Conservation (phyloP, 2,113 vertebrate genomes). For the Alces alces region DNA sequence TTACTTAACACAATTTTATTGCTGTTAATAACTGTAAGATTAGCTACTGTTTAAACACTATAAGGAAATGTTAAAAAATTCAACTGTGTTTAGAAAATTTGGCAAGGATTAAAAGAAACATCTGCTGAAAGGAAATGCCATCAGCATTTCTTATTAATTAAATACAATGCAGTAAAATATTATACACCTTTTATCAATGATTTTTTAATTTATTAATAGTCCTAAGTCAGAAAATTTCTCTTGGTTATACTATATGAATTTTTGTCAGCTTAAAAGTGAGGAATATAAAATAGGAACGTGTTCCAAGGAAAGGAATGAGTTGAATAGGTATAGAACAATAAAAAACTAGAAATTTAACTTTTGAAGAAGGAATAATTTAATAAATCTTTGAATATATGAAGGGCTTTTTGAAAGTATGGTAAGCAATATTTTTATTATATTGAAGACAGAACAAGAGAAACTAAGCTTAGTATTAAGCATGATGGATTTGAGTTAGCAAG, state of each 20-base stretch:
- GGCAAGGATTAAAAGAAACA: background rate
- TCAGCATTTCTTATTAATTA: background rate
- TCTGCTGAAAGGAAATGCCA: background rate
- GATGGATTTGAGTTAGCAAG: background rate
- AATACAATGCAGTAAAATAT: background rate
- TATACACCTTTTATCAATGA: background rate
- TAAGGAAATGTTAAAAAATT: background rate
- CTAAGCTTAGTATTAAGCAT: conserved; percentile 12
- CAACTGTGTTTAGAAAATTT: background rate
- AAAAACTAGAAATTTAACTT: background rate
- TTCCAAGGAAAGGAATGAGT: background rate
- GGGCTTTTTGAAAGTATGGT: background rate
- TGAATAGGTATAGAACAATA: background rate
- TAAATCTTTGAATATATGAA: conserved; percentile 27
- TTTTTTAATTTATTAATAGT: background rate
- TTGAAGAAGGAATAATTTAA: conserved; percentile 1
- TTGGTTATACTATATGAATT: background rate
- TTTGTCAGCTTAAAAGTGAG: background rate
- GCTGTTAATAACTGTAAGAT: background rate
- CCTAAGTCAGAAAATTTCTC: background rate
- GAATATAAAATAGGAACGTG: background rate
- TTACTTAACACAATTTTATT: background rate
- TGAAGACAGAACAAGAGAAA: conserved; percentile 20
- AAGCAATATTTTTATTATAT: conserved; percentile 42
- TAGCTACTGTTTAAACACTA: background rate